Conservation (phyloP, 2,888 invertebrate species). For the Hydriomena furcata region DNA sequence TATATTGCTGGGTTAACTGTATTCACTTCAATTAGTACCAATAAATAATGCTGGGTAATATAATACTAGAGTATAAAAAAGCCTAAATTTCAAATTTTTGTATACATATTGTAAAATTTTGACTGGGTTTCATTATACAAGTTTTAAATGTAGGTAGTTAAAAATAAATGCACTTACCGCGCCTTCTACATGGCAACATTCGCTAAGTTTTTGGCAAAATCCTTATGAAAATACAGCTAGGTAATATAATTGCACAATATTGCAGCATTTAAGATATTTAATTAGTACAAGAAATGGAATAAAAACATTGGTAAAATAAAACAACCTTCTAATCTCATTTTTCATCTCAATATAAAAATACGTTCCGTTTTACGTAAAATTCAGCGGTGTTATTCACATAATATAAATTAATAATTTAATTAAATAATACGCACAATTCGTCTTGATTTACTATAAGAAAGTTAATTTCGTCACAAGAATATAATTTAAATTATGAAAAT, state of each 20-base stretch:
- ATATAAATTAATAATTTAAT: slow-evolving; percentile 23
- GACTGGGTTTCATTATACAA: slow-evolving; percentile 40
- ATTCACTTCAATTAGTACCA: slow-evolving; percentile 65
- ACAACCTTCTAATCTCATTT: slow-evolving; percentile 47
- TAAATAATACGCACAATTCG: slow-evolving; percentile 17
- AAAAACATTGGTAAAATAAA: slow-evolving; percentile 48
- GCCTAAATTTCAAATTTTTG: slow-evolving; percentile 63
- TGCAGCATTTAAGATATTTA: slow-evolving; percentile 27
- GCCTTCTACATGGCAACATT: slow-evolving; percentile 73
- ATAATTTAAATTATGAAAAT: slow-evolving; percentile 16
- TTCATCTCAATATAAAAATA: slow-evolving; percentile 21
- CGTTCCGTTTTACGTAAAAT: slow-evolving; percentile 22
- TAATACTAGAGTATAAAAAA: slow-evolving; percentile 73
- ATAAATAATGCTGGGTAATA: slow-evolving; percentile 57
- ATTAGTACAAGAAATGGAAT: slow-evolving; percentile 35
- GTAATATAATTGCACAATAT: slow-evolving; percentile 56
- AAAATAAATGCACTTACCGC: slow-evolving; percentile 74
- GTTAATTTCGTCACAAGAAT: slow-evolving; percentile 19
- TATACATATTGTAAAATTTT: slow-evolving; percentile 60
- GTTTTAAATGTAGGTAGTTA: slow-evolving; percentile 56
- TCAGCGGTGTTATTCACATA: slow-evolving; percentile 3
- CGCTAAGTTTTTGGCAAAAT: slow-evolving; percentile 65
- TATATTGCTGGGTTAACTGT: slow-evolving; percentile 61
- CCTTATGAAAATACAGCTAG: slow-evolving; percentile 54
- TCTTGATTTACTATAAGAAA: slow-evolving; percentile 22